Evolutionary conservation across 92 coral and sea anemone genomes (phyloP).

Genomic region (Porites lobata): DNA sequence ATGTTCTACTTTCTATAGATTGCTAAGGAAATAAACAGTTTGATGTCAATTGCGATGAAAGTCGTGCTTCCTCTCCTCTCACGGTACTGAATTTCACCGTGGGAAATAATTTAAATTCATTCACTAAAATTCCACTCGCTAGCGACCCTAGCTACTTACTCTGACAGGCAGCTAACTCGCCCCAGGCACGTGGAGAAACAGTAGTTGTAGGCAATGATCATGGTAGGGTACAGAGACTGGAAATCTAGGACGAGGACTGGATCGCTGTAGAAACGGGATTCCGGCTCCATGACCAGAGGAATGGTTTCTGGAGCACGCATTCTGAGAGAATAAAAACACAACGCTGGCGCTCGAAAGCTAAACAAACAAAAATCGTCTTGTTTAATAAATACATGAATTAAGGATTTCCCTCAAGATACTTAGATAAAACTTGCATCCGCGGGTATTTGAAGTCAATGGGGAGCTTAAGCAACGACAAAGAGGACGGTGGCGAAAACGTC

Average conservation of each 20-base stretch:
- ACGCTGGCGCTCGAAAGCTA: not conserved
- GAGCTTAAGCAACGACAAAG: too few relatives aligned
- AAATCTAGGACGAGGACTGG: slow-evolving; percentile 98
- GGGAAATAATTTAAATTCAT: not conserved
- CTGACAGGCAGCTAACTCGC: slow-evolving; percentile 86
- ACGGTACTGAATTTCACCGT: too few relatives aligned
- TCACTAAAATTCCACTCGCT: not conserved
- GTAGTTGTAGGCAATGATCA: slow-evolving; percentile 98
- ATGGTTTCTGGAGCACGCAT: slow-evolving; percentile 98
- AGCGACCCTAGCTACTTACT: slow-evolving; percentile 67
- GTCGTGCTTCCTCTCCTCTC: too few relatives aligned
- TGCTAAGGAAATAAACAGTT: too few relatives aligned
- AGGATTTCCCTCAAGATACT: too few relatives aligned
- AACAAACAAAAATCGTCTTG: not conserved
- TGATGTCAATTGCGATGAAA: too few relatives aligned
- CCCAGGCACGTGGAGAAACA: slow-evolving; percentile 99
- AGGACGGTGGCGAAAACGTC: too few relatives aligned
- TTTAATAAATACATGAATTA: too few relatives aligned
- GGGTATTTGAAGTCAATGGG: too few relatives aligned
- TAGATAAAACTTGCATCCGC: too few relatives aligned
- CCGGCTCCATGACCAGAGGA: slow-evolving; percentile 98
- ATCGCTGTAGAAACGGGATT: slow-evolving; percentile 93
- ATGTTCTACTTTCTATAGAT: too few relatives aligned
- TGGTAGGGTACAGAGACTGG: slow-evolving; percentile 97
- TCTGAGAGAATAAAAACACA: slow-evolving; percentile 38